Base-by-base conservation (phyloP, 2,113 vertebrate species). In the Eidolon helvum region DNA sequence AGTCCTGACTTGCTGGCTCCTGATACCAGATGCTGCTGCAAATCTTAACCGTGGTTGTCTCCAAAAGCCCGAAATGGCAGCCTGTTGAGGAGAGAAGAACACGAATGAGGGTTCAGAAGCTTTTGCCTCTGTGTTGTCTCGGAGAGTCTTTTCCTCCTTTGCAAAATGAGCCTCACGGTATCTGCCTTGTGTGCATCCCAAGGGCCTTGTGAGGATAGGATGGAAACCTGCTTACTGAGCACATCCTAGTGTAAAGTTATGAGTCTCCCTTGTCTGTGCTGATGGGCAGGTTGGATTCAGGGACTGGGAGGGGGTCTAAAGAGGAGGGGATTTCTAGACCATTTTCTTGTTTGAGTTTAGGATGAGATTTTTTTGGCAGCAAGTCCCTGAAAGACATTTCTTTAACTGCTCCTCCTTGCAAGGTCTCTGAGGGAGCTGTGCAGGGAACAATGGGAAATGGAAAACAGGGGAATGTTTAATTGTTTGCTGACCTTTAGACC, bases 401-500 rank as follows among this genome's bases (percentile, higher is more conserved):
- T 79, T 21, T 66, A 65, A 65, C 53, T 80, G 11, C 72, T 79
- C n/a, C 53, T 94, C 38, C 9, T 26, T 78, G 4, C 2, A 53
- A 63, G 53, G 30, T n/a, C 45, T 66, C 57, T 19, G 45, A 72
- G 59, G 83, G 69, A 57, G 40, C 71, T 53, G 53, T 63, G 83
- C 2, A 50, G 43, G 19, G 48, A 78, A n/a, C 61, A 86, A 22
- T 26, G 71, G 50, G 38, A 84, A 33, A 22, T 88, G 43, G 43
- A 87, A 72, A 92, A 65, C 43, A 45, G 65, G 50, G 57, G 48
- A 30, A 40, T 21, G 35, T 69, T 92, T 59, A 4, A 45, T 79
- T 66, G 74, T 85, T 95, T 84, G 40, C 55, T 94, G 91, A 97
- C 89, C 93, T 96, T 95, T 94, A 94, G 66, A 94, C 68, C 85